These are phyloP conservation scores for Drosophila bunnanda DNA, from an alignment of 2,888 invertebrate genomes.

Conservation along the genomic window DNA sequence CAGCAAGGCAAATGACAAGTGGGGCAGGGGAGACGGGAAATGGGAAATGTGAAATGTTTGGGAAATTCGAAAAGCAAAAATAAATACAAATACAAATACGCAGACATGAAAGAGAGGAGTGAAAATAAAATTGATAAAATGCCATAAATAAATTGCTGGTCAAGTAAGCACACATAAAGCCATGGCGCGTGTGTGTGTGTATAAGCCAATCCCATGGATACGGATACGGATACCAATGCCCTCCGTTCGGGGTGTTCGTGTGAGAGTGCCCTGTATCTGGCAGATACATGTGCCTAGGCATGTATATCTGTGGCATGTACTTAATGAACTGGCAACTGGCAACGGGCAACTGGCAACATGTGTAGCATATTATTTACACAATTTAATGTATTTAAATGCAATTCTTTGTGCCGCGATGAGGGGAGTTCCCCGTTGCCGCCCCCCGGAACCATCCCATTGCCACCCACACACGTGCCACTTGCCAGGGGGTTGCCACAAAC, in stretches of 20 bases:
- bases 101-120: slow-evolving; percentile 16
- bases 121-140: slow-evolving; percentile 53
- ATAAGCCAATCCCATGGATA: slow-evolving; percentile 19
- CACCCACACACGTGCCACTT: slow-evolving; percentile 16
- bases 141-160: slow-evolving; percentile 77
- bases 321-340: slow-evolving; percentile 77
- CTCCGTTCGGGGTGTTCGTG: slow-evolving; percentile 2
- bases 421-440: slow-evolving; percentile 6
- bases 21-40: neutral
- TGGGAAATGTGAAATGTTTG: neutral
- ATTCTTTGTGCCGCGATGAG: slow-evolving; percentile 58
- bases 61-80: slow-evolving; percentile 7
- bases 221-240: slow-evolving; percentile 9
- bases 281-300: slow-evolving; percentile 60
- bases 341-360: slow-evolving; percentile 74
- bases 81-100: slow-evolving; percentile 6
- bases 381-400: slow-evolving; percentile 81
- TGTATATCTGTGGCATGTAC: slow-evolving; percentile 78
- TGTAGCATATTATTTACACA: slow-evolving; percentile 81
- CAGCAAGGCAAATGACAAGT: slow-evolving; percentile 17
- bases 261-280: slow-evolving; percentile 44
- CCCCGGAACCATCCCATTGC: slow-evolving; percentile 19
- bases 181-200: slow-evolving; percentile 1
- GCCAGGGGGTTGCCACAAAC: slow-evolving; percentile 60
- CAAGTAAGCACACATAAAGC: slow-evolving; percentile 59